Evolutionary conservation across 2,888 invertebrate genomes (phyloP), one percentile per base, ranked within the genome.

Genomic region (Spodoptera littoralis): DNA sequence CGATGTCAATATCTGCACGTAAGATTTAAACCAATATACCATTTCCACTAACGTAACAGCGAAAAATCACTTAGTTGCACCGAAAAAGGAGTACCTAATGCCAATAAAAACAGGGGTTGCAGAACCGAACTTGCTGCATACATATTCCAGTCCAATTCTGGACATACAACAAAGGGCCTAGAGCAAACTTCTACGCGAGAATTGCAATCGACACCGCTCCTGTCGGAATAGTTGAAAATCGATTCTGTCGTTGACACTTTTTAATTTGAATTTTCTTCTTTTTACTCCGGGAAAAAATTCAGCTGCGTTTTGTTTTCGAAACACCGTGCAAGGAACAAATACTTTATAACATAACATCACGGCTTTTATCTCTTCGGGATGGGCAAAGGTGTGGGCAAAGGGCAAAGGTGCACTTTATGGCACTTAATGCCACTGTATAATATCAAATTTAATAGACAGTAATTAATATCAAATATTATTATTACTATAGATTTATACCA

Each of bases 201-300:
- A 77, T 80, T 80, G 83, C 80, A 79, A 84, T 85, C 85, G 81
- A 83, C 82, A 85, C 82, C 72, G 36, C 61, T 75, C 67, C 72
- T 59, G 69, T 72, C 13, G 61, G 45, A 69, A 70, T 64, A 63
- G 70, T 70, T 74, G 53, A 65, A 72, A 77, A 81, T 77, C 77
- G 70, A 68, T 77, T 79, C 83, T 86, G 85, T 63, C 74, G 71
- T 76, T 87, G 88, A 86, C 88, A 87, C 85, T 83, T 88, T 87
- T 88, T 86, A 86, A 88, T 87, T 87, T 85, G 81, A 78, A 79
- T 76, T 74, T 27, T 71, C 68, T 54, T 61, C 65, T 83, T 84
- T 73, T 86, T 77, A 69, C 56, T 52, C n/a, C n/a, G 59, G 55
- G 68, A 66, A 69, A 56, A 67, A 54, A 13, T 49, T 60, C 53